A percentile compares a stretch with the other conserved stretches of the same genome.
Evolutionary conservation across 2,113 vertebrate genomes (phyloP).

Genomic region (Rhinogobius similis): DNA sequence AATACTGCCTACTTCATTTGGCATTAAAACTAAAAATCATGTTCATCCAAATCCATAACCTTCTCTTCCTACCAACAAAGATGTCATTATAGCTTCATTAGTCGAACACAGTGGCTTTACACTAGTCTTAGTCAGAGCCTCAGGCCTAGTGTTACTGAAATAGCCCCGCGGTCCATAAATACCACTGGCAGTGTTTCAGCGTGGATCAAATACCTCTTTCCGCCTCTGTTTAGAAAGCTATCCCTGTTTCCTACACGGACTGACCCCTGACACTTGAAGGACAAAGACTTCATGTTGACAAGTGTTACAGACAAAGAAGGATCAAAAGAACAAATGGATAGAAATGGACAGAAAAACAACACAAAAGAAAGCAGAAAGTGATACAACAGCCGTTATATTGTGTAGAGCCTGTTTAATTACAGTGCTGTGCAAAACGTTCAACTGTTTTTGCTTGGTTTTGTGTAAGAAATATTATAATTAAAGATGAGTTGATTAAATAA

Average conservation of each 20-base stretch:
- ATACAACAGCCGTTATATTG: not conserved
- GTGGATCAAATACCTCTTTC: constrained; percentile 66
- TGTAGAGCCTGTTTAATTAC: not conserved
- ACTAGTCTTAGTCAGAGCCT: constrained; percentile 38
- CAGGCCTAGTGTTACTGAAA: constrained; percentile 56
- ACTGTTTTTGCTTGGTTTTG: not conserved
- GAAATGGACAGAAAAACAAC: not conserved
- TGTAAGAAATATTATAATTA: too few relatives aligned
- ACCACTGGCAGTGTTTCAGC: constrained; percentile 59
- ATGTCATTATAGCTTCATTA: not conserved
- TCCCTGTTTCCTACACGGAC: constrained; percentile 30
- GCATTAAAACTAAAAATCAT: not conserved
- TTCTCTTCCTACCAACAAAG: not conserved
- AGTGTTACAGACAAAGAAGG: not conserved
- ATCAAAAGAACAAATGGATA: not conserved
- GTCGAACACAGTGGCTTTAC: constrained; percentile 4
- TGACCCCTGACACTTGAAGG: constrained; percentile 31
- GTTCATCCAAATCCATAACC: not conserved
- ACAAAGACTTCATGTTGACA: constrained; percentile 27
- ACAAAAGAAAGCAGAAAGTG: not conserved
- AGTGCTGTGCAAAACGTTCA: not conserved
- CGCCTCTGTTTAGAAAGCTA: constrained; percentile 49
- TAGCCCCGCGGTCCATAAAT: constrained; percentile 65
- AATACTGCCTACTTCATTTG: not conserved
- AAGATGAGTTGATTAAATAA: too few relatives aligned